Base-by-base conservation (phyloP, 2,797 vertebrate genomes). In the Buceros bicornis region DNA sequence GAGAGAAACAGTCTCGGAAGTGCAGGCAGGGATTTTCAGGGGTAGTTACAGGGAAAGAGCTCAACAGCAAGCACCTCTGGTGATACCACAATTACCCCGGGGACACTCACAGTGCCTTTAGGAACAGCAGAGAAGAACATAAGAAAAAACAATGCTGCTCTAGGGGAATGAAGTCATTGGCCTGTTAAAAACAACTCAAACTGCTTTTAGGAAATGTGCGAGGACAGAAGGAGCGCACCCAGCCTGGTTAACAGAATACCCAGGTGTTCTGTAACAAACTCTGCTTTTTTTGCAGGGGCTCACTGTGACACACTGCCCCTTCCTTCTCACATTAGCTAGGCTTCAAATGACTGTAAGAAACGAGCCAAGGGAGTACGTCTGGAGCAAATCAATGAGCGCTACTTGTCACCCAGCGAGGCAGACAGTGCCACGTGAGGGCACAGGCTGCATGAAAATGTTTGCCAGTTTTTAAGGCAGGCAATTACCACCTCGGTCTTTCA, bases 401-500 rank as follows among this genome's bases (percentile, higher is more conserved):
- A 20, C 54, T 70, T 87, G 86, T 70, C 64, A 65, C 67, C 0
- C 0, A 60, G 78, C 0, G 2, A 87, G 81, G 67, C 81, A 89
- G 83, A 47, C 64, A 51, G 70, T 73, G 88, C 77, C 66, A 43
- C 0, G 2, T 22, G 70, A 96, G 86, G 83, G 73, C 88, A 92
- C 31, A 57, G 90, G 74, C 83, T 89, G 81, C 82, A 65, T 77
- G 87, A 20, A 89, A 92, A 54, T 80, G 50, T 80, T 84, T 85
- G 70, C 83, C 70, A 89, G 33, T 48, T 80, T 82, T 92, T 80
- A 8, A 82, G 90, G 85, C 78, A 90, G 87, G 72, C 87, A 93
- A 82, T 95, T 95, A 95, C 89, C 83, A 11, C 87, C 89, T 93
- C 86, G 70, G 64, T 89, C 73, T 90, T 94, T 89, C 85, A 62